A percentile compares a stretch with the other conserved stretches of the same genome.
Conservation (phyloP, 1,140 invertebrate species). For the Magallana gigas region DNA sequence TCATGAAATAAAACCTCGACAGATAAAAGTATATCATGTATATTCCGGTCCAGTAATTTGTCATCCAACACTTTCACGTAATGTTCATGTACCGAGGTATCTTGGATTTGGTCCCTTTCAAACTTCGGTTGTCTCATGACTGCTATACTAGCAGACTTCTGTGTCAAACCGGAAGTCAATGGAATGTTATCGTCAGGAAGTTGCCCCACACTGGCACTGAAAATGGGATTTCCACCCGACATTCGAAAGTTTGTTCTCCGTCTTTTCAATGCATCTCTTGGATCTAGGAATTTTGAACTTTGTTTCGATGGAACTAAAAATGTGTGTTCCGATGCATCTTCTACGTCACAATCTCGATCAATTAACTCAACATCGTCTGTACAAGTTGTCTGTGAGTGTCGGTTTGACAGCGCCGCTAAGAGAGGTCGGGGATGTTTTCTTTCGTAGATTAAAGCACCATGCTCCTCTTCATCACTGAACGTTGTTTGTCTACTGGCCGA, state of each 20-base stretch:
- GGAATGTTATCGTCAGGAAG: neutral
- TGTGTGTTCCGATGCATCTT: neutral
- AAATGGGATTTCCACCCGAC: constrained; percentile 22
- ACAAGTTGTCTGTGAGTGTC: constrained; percentile 15
- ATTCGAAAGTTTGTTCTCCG: constrained; percentile 39
- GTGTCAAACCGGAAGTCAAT: neutral
- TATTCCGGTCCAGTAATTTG: constrained; percentile 63
- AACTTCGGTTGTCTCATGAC: constrained; percentile 40
- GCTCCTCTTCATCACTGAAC: constrained; percentile 42
- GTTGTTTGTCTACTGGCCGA: constrained; percentile 38
- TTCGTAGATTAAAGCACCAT: neutral
- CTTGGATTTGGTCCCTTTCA: constrained; percentile 28
- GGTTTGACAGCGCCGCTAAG: constrained; percentile 4
- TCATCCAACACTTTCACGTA: constrained; percentile 61
- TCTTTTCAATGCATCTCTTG: constrained; percentile 40
- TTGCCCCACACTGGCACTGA: constrained; percentile 50
- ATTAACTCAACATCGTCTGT: neutral
- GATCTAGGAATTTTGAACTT: constrained; percentile 29
- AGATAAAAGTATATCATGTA: constrained; percentile 66
- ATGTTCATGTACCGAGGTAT: neutral
- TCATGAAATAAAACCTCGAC: constrained; percentile 67
- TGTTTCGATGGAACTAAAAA: neutral
- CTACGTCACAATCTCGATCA: neutral
- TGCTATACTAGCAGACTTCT: constrained; percentile 48
- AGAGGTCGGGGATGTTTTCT: neutral